Evolutionary conservation across 2,888 invertebrate genomes (phyloP), one percentile per base, ranked within the genome.

Genomic region (Pseudoips prasinana): DNA sequence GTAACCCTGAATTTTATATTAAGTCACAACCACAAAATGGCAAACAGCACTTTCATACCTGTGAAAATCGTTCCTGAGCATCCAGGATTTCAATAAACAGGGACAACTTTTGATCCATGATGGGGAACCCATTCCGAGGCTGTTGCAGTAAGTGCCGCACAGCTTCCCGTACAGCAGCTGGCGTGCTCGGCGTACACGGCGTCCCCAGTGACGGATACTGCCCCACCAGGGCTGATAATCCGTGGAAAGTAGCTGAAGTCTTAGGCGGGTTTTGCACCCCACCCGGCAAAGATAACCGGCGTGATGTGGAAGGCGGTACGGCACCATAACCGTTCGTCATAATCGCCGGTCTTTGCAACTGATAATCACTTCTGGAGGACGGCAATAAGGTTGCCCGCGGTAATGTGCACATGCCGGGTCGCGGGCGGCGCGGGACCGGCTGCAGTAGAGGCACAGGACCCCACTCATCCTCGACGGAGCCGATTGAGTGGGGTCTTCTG

Each of bases 41-140:
- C 20, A 7, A n/a, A n/a, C n/a, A n/a, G n/a, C n/a, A n/a, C n/a
- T 10, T 33, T 29, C 59, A 57, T 68, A 95, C 95, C 94, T 95
- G 93, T 68, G 94, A 94, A 71, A 95, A 93, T 71, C 92, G 90
- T 73, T 94, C 94, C 89, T 95, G 95, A 33, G 94, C 93, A 73
- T 94, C 94, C 75, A 95, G 90, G 60, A 95, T 95, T 67, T 95
- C 95, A 72, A 95, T 93, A 84, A 95, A 94, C 28, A 95, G 90
- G 24, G 93, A 91, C 67, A 95, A 90, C 72, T 94, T 93, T 84
- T 94, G 94, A 67, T 94, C 94, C 84, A 93, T 91, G 69, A 93
- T 92, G 61, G 93, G 92, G 79, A 94, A 93, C 10, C 94, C 94
- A 68, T 94, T 94, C 39, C 94, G 86, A 7, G 94, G 92, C 73